Evolutionary conservation across 2,888 invertebrate genomes (phyloP).

Genomic region (Colletes collaris): DNA sequence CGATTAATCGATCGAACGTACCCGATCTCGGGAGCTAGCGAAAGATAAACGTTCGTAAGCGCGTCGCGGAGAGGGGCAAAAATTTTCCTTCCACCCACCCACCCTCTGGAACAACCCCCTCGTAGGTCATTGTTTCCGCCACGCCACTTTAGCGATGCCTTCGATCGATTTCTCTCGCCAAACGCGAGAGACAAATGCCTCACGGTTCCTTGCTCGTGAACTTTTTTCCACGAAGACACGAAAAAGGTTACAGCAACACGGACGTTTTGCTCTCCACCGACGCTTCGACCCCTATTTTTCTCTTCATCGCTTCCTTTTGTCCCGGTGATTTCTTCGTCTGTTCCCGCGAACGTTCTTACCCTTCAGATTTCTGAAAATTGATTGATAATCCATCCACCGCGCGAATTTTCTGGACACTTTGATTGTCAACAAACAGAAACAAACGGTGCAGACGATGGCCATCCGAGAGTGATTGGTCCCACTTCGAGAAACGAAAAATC

Average conservation of each 20-base stretch:
- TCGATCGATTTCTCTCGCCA: constrained; percentile 63
- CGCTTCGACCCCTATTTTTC: constrained; percentile 32
- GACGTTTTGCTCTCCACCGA: constrained; percentile 36
- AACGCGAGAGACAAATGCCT: constrained; percentile 63
- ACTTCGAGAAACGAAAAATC: no score
- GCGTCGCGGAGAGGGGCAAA: constrained; percentile 13
- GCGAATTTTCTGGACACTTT: no score
- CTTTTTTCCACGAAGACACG: constrained; percentile 60
- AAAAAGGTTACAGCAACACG: constrained; percentile 62
- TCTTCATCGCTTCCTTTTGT: constrained; percentile 30
- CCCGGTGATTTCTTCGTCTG: constrained; percentile 24
- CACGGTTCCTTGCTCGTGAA: constrained; percentile 53
- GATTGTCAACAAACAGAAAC: no score
- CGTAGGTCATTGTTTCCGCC: constrained; percentile 14
- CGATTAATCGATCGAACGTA: constrained; percentile 44
- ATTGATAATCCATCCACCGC: constrained; percentile 28
- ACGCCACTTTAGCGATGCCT: constrained; percentile 55
- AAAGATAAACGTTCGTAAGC: constrained; percentile 44
- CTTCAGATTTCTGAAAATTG: constrained; percentile 42
- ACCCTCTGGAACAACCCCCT: not conserved
- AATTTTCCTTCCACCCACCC: constrained; percentile 12
- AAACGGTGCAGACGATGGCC: no score
- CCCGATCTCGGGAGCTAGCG: not conserved
- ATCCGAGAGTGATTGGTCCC: no score
- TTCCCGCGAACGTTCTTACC: constrained; percentile 9